Conservation (phyloP, 2,113 vertebrate genomes). For the Triplophysa siluroides region DNA sequence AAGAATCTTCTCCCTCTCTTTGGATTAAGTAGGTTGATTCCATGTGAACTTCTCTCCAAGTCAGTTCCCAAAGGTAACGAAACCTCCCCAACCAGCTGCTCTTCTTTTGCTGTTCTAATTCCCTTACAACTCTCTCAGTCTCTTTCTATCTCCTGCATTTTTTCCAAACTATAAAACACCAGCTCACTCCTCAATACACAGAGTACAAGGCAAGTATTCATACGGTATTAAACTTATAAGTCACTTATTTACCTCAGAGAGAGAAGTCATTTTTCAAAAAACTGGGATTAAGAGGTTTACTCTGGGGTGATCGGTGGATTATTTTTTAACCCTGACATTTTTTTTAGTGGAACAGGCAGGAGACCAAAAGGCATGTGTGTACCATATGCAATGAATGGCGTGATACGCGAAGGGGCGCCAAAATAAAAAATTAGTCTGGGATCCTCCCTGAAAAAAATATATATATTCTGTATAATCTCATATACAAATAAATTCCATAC, state of each 20-base stretch:
- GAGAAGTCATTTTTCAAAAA: neutral
- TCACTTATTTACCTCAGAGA: neutral
- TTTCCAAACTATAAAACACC: neutral
- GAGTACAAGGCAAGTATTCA: neutral
- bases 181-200: constrained; percentile 9
- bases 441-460: no score
- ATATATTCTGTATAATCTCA: no score
- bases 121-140: constrained; percentile 20
- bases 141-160: neutral
- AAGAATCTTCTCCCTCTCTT: constrained; percentile 10
- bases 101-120: constrained; percentile 47
- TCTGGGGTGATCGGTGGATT: neutral
- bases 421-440: no score
- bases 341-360: neutral
- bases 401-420: no score
- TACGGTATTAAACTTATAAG: neutral
- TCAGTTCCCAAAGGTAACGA: constrained; percentile 46
- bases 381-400: neutral
- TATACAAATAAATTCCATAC: no score
- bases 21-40: constrained; percentile 47
- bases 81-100: constrained; percentile 50
- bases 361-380: neutral
- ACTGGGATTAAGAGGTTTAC: neutral
- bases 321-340: neutral
- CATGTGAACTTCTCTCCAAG: constrained; percentile 47